phyloP scores from a whole-genome alignment of 1,140 invertebrate species.

The Conus ventricosus region DNA sequence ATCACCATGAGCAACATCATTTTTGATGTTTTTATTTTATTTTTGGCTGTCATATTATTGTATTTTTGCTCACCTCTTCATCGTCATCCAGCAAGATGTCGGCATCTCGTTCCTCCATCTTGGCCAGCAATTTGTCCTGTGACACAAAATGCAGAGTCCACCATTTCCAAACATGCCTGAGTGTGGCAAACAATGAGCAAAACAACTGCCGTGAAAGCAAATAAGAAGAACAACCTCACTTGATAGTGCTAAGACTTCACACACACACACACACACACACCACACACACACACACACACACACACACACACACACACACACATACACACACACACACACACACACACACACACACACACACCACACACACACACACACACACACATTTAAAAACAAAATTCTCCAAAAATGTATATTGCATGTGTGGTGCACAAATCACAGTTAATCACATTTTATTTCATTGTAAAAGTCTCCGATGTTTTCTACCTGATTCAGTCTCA shows the following conservation, averaged over 20 bases:
- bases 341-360: too few relatives aligned
- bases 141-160: not conserved
- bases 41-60: too few relatives aligned
- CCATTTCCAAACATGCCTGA: not conserved
- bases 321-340: too few relatives aligned
- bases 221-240: not conserved
- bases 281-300: conserved; percentile 21
- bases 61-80: conserved; percentile 38
- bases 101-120: conserved; percentile 52
- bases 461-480: too few relatives aligned
- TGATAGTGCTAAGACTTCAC: not conserved
- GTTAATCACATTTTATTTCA: too few relatives aligned
- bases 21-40: too few relatives aligned
- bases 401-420: too few relatives aligned
- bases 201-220: not conserved
- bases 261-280: conserved; percentile 9
- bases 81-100: conserved; percentile 44
- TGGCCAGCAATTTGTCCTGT: conserved; percentile 57
- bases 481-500: too few relatives aligned
- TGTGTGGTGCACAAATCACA: too few relatives aligned
- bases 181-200: not conserved
- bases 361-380: too few relatives aligned
- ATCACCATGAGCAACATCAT: too few relatives aligned
- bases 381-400: too few relatives aligned
- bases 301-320: not conserved